Evolutionary conservation across 2,113 vertebrate genomes (phyloP).

Genomic region (Oenanthe melanoleuca): DNA sequence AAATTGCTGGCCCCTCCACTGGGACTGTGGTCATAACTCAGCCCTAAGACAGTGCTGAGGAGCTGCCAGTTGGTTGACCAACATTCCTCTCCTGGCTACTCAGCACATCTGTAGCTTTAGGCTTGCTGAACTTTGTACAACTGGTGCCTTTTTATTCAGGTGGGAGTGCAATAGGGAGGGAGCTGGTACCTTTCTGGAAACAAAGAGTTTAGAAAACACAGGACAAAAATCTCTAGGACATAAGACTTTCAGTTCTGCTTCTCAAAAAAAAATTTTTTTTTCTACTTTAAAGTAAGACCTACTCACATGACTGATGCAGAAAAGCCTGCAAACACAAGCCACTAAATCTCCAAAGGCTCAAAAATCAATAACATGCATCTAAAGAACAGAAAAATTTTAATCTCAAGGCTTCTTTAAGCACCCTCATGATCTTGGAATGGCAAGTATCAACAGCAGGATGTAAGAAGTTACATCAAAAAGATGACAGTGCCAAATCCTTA

Average conservation of each 20-base stretch:
- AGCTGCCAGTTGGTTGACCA: background rate
- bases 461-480: conserved; percentile 1
- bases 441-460: background rate
- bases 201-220: background rate
- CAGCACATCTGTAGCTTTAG: background rate
- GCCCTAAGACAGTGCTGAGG: background rate
- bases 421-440: background rate
- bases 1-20: background rate
- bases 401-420: conserved; percentile 10
- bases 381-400: background rate
- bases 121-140: background rate
- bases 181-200: background rate
- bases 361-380: conserved; percentile 27
- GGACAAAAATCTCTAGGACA: background rate
- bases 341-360: background rate
- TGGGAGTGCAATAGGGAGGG: background rate
- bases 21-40: background rate
- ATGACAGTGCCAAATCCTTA: background rate
- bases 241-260: background rate
- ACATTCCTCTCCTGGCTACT: background rate
- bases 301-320: background rate
- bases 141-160: background rate
- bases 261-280: background rate
- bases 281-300: background rate
- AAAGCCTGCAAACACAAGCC: background rate